Conservation (phyloP, 2,888 invertebrate species). For the Meiosimyza decipiens region DNA sequence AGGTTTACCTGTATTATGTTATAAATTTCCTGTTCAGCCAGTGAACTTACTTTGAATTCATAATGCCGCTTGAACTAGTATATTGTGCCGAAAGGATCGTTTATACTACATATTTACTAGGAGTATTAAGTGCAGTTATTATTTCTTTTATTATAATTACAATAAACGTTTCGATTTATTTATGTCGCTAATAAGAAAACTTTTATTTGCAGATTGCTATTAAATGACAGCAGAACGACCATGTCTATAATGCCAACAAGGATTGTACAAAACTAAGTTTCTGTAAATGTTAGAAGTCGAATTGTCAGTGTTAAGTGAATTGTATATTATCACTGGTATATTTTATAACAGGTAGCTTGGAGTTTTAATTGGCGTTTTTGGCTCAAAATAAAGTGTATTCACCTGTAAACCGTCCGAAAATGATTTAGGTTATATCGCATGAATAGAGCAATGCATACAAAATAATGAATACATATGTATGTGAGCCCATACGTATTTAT, state of each 20-base stretch:
- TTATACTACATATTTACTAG: too few species aligned
- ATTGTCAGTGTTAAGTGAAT: conserved; percentile 7
- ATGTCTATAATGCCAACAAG: neutral
- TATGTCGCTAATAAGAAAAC: too few species aligned
- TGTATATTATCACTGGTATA: conserved; percentile 5
- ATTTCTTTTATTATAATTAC: too few species aligned
- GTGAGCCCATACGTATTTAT: too few species aligned
- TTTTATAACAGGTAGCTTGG: neutral
- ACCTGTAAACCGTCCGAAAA: conserved; percentile 18
- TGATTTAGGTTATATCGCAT: conserved; percentile 5
- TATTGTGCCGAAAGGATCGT: too few species aligned
- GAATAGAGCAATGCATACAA: neutral
- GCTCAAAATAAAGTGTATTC: conserved; percentile 12
- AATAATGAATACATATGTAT: neutral
- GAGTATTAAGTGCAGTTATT: too few species aligned
- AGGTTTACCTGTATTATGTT: too few species aligned
- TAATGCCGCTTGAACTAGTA: too few species aligned
- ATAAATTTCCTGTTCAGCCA: too few species aligned
- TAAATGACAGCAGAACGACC: neutral
- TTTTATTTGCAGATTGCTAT: too few species aligned
- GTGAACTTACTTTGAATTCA: too few species aligned
- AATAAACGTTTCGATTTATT: too few species aligned
- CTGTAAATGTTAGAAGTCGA: conserved; percentile 21
- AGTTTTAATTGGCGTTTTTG: conserved; percentile 4
- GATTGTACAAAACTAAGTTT: conserved; percentile 25